These are phyloP conservation scores for Catocala sponsa DNA, from an alignment of 2,888 invertebrate species.

Conservation along the genomic window DNA sequence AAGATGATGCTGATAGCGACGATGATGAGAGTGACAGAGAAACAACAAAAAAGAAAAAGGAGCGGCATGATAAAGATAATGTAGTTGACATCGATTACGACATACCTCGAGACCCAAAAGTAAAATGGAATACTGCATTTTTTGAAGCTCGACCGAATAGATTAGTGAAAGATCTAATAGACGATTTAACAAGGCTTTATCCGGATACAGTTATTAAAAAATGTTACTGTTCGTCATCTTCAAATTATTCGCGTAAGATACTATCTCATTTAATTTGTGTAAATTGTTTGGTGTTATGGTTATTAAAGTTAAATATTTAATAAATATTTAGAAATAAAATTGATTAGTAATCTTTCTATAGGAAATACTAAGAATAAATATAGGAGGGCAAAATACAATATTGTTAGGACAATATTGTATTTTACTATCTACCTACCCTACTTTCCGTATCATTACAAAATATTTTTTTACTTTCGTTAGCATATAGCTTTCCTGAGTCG, in stretches of 20 bases:
- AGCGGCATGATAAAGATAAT: not conserved
- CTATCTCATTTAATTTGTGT: not conserved
- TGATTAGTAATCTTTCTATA: not conserved
- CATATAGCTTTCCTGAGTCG: no score
- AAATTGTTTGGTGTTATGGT: not conserved
- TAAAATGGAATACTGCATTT: slow-evolving; percentile 8
- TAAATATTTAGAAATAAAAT: not conserved
- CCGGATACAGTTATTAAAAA: slow-evolving; percentile 17
- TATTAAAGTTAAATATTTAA: not conserved
- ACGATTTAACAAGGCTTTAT: slow-evolving; percentile 13
- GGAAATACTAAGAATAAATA: no score
- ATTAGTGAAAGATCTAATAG: slow-evolving; percentile 15
- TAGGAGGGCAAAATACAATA: no score
- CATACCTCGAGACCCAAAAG: not conserved
- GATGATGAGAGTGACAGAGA: slow-evolving; percentile 11
- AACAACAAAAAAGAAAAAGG: not conserved
- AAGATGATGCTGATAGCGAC: slow-evolving; percentile 7
- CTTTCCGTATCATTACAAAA: no score
- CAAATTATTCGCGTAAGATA: not conserved
- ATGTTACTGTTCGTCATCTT: slow-evolving; percentile 18
- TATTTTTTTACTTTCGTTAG: no score
- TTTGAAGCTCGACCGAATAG: slow-evolving; percentile 12
- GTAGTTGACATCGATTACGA: slow-evolving; percentile 4
- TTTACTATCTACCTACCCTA: no score
- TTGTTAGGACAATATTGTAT: no score